Base-by-base conservation (phyloP, 2,888 invertebrate genomes). In the Macaria liturata region DNA sequence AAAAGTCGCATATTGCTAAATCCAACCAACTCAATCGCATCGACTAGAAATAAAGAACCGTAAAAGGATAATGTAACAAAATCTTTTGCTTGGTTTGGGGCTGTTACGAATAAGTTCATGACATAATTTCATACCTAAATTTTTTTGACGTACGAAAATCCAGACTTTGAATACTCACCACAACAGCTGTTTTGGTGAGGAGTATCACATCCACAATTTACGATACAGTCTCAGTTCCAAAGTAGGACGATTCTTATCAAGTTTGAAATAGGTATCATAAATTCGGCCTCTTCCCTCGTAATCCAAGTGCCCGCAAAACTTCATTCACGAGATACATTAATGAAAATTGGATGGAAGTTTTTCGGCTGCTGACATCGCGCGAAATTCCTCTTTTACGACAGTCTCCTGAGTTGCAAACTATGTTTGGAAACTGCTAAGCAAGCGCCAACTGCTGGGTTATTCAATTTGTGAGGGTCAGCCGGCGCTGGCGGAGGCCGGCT, bases 381-480 rank as follows among this genome's bases (percentile, higher is more conserved):
- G 49, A 64, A 62, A 53, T 49, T 62, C 63, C 54, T 46, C 39
- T 56, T 54, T 62, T 59, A 64, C 50, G 65, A 64, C 58, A 51
- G 59, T 56, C 49, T 49, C 53, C 55, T 53, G 64, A 73, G 64
- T 66, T 64, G 48, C 54, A 61, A 65, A 69, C 64, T 54, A 68
- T 65, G 70, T 70, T 61, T 54, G 57, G 54, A 42, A 69, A 70
- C 57, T 62, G 69, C 66, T 65, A 64, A 68, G 67, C 57, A 64
- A 68, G 66, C 69, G 67, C 69, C 61, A 64, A 68, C 67, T 71
- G 69, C 66, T 64, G 65, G 67, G 65, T 68, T 69, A 64, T 65
- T 69, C 64, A 66, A 69, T 69, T 66, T 57, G 59, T 42, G 45
- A 37, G 49, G 46, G 47, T 47, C 46, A 37, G 37, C 40, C 6